A percentile compares a stretch with the other conserved stretches of the same genome.
Conservation (phyloP, 1,140 invertebrate species). For the Limonius californicus region DNA sequence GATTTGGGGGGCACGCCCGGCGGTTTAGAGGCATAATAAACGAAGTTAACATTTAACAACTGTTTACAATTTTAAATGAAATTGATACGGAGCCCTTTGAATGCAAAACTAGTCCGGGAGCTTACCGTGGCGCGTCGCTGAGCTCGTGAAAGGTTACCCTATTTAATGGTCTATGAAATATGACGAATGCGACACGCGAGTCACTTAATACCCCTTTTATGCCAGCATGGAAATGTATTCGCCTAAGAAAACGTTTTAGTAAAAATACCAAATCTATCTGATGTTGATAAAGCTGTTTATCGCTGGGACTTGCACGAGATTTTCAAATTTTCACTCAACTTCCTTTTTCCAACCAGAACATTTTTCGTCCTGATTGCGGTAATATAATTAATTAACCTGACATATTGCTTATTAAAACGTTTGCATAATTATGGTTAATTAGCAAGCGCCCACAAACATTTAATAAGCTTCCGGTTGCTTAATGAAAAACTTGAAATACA, state of each 20-base stretch:
- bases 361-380: too few relatives aligned
- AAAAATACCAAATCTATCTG: neutral
- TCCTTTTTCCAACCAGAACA: too few relatives aligned
- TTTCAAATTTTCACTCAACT: too few relatives aligned
- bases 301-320: too few relatives aligned
- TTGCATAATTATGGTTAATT: too few relatives aligned
- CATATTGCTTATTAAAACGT: too few relatives aligned
- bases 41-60: neutral
- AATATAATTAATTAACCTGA: too few relatives aligned
- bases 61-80: neutral
- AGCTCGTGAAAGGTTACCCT: slow-evolving; percentile 1
- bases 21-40: neutral
- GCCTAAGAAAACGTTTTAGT: neutral
- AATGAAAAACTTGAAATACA: too few relatives aligned
- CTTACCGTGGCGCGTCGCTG: neutral
- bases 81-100: neutral
- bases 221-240: neutral
- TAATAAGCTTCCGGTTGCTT: too few relatives aligned
- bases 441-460: too few relatives aligned
- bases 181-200: neutral
- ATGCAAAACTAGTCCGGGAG: neutral
- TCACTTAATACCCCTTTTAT: neutral
- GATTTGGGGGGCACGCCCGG: too few relatives aligned
- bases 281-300: neutral
- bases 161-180: neutral